A percentile compares a stretch with the other conserved stretches of the same genome.
phyloP scores from a whole-genome alignment of 2,113 vertebrate genomes.

The Sceloporus tristichus region DNA sequence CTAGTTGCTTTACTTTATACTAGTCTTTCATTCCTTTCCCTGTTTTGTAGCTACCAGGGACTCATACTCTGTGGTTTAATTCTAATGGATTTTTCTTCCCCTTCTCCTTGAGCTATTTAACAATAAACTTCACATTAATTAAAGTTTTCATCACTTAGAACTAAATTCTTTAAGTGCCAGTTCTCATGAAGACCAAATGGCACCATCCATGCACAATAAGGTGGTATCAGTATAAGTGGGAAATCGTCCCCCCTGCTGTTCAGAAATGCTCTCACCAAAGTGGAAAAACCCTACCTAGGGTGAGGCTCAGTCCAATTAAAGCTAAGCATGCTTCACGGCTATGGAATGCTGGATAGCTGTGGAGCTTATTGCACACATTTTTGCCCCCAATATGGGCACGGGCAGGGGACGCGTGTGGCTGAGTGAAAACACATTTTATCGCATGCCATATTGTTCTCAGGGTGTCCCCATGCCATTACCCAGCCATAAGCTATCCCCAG shows the following conservation, averaged over 20 bases:
- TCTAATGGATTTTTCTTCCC: neutral
- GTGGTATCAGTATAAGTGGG: neutral
- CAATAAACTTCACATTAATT: neutral
- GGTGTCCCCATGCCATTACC: too few relatives aligned
- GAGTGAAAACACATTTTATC: too few relatives aligned
- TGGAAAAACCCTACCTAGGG: neutral
- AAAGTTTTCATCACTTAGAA: too few relatives aligned
- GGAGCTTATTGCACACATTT: neutral
- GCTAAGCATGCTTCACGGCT: neutral
- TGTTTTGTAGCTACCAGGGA: too few relatives aligned
- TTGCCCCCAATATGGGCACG: too few relatives aligned
- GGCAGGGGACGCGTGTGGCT: too few relatives aligned
- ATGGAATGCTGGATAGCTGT: neutral
- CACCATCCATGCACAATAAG: neutral
- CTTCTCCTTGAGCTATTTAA: neutral
- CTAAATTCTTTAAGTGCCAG: neutral
- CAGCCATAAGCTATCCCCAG: too few relatives aligned
- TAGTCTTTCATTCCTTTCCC: neutral
- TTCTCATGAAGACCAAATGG: neutral
- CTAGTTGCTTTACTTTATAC: neutral
- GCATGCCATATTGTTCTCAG: too few relatives aligned
- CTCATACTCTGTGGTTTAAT: neutral
- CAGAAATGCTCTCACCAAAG: too few relatives aligned
- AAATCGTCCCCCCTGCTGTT: neutral
- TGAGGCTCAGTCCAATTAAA: neutral